Evolutionary conservation across 2,888 invertebrate species (phyloP).

Genomic region (Allolobophora icterica): DNA sequence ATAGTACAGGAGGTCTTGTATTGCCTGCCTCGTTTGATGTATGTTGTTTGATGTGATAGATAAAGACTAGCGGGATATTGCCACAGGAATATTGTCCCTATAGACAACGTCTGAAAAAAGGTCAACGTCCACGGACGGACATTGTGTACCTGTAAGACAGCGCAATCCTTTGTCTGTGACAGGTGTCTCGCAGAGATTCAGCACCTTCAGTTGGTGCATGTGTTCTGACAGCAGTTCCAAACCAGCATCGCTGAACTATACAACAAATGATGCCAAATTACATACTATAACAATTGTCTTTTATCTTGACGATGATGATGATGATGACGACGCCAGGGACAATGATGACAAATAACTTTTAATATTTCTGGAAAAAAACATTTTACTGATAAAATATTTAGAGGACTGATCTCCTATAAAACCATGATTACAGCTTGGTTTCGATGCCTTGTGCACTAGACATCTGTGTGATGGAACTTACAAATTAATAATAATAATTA

Average conservation of each 20-base stretch:
- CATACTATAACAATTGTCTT: no score
- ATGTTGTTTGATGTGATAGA: background rate
- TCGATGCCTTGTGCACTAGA: no score
- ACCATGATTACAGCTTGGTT: no score
- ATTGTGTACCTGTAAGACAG: constrained; percentile 74
- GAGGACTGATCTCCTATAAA: no score
- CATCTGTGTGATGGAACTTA: no score
- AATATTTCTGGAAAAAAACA: no score
- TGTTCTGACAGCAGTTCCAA: constrained; percentile 80
- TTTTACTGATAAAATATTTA: no score
- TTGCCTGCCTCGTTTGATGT: background rate
- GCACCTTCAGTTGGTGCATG: constrained; percentile 77
- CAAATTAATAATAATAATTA: no score
- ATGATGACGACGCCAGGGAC: no score
- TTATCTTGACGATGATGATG: no score
- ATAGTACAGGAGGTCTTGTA: background rate
- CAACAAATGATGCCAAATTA: background rate
- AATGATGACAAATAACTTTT: no score
- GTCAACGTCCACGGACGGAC: background rate
- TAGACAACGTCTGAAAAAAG: no score
- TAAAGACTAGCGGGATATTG: background rate
- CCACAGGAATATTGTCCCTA: background rate
- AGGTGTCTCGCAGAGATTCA: constrained; percentile 83
- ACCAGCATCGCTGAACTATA: constrained; percentile 79
- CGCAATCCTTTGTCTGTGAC: constrained; percentile 81